Evolutionary conservation across 2,797 vertebrate genomes (phyloP), one percentile per base, ranked within the genome.

Genomic region (Enteromius thamalakanensis): DNA sequence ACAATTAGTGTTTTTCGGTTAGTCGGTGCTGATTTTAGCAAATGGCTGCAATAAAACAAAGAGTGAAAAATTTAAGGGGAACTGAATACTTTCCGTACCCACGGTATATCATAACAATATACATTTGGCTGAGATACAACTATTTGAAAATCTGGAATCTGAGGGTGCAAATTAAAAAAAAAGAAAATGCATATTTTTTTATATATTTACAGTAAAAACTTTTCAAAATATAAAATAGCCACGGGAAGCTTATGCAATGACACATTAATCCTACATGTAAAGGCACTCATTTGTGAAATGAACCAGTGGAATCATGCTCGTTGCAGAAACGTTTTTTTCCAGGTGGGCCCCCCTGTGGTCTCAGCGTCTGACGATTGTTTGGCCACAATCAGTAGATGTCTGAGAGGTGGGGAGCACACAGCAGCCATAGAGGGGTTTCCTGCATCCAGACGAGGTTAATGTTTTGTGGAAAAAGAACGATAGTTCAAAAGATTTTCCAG

Each of bases 261-360:
- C n/a, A 9, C 7, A 21, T 51, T 51, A 51, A 19, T 51, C 67
- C 10, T n/a, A 64, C 12, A 34, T 12, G 12, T 75, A 12, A 40
- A 64, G 6, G 60, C 53, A 65, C 17, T 47, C 10, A 37, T 58
- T 21, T 32, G 58, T 67, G 32, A 70, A 21, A 32, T 11, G 34
- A 78, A n/a, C 51, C 26, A 42, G 26, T 70, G 53, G 72, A 69
- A 69, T 62, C 26, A 45, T 34, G 14, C 21, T 58, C 49, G 51
- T 55, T 12, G 42, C 37, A 53, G 9, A 60, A 45, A 53, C 29
- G 0, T 29, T 53, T 21, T 7, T 53, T 21, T 58, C 85, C 85
- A 85, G 82, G 80, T 77, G 85, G 72, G 76, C 51, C 80, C 65
- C 67, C 51, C 74, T 72, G 71, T 60, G 85, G 23, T 67, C 67